A percentile compares a stretch with the other conserved stretches of the same genome.
Conservation (phyloP, 2,797 vertebrate species). For the Rhinichthys osculus region DNA sequence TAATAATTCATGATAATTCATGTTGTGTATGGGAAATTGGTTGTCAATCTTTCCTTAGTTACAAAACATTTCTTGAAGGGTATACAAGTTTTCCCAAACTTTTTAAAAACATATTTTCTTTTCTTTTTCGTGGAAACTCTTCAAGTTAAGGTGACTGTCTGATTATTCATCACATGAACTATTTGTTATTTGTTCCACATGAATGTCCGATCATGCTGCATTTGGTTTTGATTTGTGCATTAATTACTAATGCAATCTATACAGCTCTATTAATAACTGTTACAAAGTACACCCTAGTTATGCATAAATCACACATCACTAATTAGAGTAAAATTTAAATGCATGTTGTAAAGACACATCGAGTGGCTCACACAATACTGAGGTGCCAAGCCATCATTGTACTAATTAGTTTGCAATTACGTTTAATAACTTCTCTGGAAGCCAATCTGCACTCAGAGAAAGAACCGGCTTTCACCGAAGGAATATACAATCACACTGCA, state of each 20-base stretch:
- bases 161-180: neutral
- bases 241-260: conserved; percentile 82
- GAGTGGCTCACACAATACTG: conserved; percentile 80
- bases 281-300: conserved; percentile 78
- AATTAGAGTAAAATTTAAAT: conserved; percentile 86
- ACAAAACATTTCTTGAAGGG: neutral
- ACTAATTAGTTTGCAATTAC: conserved; percentile 88
- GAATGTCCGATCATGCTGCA: conserved; percentile 72
- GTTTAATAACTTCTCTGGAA: conserved; percentile 84
- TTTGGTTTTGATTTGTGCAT: conserved; percentile 79
- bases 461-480: conserved; percentile 66
- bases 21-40: neutral
- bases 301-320: conserved; percentile 82
- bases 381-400: conserved; percentile 82
- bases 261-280: conserved; percentile 83
- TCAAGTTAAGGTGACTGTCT: neutral
- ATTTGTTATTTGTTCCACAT: conserved; percentile 12
- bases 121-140: neutral
- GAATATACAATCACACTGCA: conserved; percentile 61
- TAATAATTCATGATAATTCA: neutral
- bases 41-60: neutral
- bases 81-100: neutral
- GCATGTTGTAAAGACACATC: conserved; percentile 81
- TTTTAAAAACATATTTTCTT: neutral
- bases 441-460: conserved; percentile 75